A percentile compares a stretch with the other conserved stretches of the same genome.
These are phyloP conservation scores for Donacobius atricapilla DNA, from an alignment of 2,113 vertebrate species.

Conservation along the genomic window DNA sequence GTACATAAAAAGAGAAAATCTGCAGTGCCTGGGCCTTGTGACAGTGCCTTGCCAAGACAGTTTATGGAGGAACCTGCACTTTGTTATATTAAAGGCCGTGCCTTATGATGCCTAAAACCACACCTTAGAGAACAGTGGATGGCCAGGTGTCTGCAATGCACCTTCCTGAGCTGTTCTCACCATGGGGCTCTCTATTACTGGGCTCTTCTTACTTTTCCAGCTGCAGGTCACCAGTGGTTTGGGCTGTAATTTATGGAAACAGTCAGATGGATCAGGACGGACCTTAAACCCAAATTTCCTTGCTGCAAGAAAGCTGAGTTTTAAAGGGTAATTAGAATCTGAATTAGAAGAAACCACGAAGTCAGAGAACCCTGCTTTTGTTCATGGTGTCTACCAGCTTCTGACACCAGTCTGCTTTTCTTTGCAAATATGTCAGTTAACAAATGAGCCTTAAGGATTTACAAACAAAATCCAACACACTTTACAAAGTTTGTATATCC, in stretches of 20 bases:
- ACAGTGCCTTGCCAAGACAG: neutral
- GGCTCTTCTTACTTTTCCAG: neutral
- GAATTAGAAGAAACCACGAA: neutral
- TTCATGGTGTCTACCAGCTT: neutral
- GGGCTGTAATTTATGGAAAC: neutral
- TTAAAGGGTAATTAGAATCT: neutral
- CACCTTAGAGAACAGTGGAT: neutral
- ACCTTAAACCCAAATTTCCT: neutral
- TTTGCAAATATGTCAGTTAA: neutral
- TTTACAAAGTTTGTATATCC: neutral
- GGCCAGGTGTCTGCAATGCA: neutral
- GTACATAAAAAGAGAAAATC: neutral
- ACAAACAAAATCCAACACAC: neutral
- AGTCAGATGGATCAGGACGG: neutral
- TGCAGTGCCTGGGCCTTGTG: neutral
- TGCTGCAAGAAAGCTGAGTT: neutral
- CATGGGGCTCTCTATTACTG: neutral
- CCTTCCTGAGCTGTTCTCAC: neutral
- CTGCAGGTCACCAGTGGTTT: neutral
- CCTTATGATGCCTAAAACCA: neutral
- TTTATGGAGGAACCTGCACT: neutral
- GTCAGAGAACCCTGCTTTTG: neutral
- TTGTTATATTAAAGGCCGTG: neutral
- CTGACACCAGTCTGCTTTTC: neutral
- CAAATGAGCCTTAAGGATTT: neutral